Percentiles rank a stretch among this genome's conserved stretches.
Evolutionary conservation across 2,888 invertebrate species (phyloP).

Genomic region (Acheta domesticus): DNA sequence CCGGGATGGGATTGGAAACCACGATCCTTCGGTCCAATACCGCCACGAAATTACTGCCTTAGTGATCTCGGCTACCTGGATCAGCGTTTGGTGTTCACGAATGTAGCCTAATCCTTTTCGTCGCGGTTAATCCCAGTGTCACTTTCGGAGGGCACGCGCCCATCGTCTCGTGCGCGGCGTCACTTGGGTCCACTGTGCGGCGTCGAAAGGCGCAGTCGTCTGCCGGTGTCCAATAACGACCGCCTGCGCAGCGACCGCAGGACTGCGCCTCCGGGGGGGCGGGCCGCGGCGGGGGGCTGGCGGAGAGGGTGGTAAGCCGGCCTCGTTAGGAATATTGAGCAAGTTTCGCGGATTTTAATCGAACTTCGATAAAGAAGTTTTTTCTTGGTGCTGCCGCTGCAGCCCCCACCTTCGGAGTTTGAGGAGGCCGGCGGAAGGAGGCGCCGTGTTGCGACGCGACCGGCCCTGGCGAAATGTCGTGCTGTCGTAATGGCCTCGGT

Average conservation of each 20-base stretch:
- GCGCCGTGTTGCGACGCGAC: not conserved
- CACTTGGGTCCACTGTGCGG: too few relatives aligned
- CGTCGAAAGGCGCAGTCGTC: not conserved
- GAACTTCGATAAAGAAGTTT: constrained; percentile 9
- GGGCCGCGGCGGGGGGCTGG: not conserved
- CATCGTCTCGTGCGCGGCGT: too few relatives aligned
- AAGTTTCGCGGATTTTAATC: not conserved
- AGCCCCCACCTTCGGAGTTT: not conserved
- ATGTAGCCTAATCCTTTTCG: too few relatives aligned
- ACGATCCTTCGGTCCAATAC: too few relatives aligned
- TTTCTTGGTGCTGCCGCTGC: not conserved
- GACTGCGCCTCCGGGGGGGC: not conserved
- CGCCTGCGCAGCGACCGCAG: not conserved
- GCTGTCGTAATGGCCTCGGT: not conserved
- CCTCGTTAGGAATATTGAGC: constrained; percentile 18
- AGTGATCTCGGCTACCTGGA: too few relatives aligned
- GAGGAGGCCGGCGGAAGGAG: not conserved
- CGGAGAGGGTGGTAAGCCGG: not conserved
- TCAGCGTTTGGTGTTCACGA: too few relatives aligned
- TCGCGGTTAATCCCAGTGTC: too few relatives aligned
- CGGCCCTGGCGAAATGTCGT: not conserved
- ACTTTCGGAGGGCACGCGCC: too few relatives aligned
- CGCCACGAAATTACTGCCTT: too few relatives aligned
- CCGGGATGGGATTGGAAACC: too few relatives aligned
- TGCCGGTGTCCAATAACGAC: not conserved